Evolutionary conservation across 2,797 vertebrate genomes (phyloP).

Genomic region (Rallus crepitans): DNA sequence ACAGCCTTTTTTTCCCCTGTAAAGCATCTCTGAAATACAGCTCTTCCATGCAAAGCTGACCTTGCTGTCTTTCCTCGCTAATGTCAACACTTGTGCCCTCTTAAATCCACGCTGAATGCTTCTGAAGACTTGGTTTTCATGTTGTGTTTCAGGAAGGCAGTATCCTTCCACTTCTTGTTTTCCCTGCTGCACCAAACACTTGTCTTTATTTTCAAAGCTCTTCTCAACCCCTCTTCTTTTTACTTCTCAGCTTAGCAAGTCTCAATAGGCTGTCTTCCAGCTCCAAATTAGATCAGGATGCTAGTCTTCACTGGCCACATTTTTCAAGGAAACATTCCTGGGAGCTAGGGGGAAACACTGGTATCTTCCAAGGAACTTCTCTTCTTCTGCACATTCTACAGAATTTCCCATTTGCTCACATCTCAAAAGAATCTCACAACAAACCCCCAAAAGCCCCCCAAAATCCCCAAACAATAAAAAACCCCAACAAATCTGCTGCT

Average conservation of each 20-base stretch:
- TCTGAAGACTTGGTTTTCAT: neutral
- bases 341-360: neutral
- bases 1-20: neutral
- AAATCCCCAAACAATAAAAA: too few species aligned
- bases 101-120: neutral
- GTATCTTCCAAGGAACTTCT: neutral
- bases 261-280: neutral
- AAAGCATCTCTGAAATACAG: neutral
- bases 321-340: neutral
- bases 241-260: neutral
- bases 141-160: neutral
- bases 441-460: too few species aligned
- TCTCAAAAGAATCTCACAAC: neutral
- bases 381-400: neutral
- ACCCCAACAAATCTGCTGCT: neutral
- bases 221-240: neutral
- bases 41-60: neutral
- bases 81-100: neutral
- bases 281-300: neutral
- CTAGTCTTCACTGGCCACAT: neutral
- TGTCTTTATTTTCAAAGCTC: neutral
- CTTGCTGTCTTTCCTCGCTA: neutral
- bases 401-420: neutral
- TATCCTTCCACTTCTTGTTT: neutral
- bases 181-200: neutral